phyloP scores from a whole-genome alignment of 2,797 vertebrate species.

The Psittacula derbiana region DNA sequence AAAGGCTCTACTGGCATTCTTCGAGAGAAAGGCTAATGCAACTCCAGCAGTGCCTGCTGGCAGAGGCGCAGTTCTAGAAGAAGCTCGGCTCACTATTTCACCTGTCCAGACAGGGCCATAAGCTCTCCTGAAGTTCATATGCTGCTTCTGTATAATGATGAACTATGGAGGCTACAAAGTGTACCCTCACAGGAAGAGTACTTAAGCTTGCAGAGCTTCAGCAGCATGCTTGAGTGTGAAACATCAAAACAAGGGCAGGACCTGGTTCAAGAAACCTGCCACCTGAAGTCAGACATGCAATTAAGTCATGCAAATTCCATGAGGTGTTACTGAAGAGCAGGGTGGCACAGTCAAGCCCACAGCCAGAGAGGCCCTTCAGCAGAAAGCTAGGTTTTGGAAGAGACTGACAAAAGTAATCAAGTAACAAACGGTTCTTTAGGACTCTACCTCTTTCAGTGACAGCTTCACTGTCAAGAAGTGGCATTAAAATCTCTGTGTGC shows the following conservation, averaged over 20 bases:
- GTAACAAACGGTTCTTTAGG: not conserved
- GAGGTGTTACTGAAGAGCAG: not conserved
- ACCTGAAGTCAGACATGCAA: not conserved
- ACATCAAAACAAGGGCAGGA: not conserved
- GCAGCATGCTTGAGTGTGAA: not conserved
- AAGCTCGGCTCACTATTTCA: not conserved
- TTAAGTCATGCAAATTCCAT: not conserved
- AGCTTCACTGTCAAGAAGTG: not conserved
- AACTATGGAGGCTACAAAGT: accelerated
- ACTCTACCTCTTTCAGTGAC: not conserved
- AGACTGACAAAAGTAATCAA: not conserved
- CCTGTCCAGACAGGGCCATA: not conserved
- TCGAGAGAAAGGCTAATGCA: accelerated
- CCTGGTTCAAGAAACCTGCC: not conserved
- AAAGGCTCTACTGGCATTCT: not conserved
- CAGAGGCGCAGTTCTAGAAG: not conserved
- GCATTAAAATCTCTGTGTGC: not conserved
- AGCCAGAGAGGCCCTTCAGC: not conserved
- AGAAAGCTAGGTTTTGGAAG: not conserved
- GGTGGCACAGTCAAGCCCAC: not conserved
- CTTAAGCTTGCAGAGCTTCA: not conserved
- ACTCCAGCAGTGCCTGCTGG: not conserved
- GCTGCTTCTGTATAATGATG: not conserved
- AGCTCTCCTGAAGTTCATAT: not conserved
- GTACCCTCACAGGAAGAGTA: not conserved